Evolutionary conservation across 2,113 vertebrate genomes (phyloP), one percentile per base, ranked within the genome.

Genomic region (Carassius auratus): DNA sequence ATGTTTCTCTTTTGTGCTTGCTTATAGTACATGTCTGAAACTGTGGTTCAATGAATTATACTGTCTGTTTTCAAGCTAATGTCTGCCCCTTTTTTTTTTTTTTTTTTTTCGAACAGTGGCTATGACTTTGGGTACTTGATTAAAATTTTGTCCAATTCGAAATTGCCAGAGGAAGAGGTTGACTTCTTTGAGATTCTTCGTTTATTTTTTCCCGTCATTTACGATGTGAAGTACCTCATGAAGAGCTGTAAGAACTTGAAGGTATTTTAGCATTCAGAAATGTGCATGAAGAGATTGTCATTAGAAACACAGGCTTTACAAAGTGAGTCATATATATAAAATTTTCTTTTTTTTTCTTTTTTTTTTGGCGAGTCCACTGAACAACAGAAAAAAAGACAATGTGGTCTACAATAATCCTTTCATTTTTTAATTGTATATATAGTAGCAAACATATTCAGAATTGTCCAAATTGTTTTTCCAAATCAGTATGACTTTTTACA

Each of bases 161-260:
- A 99, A 90, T 94, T 99, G 89, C 98, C 98, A 36, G 98, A 99
- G 91, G 97, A 99, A 95, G 98, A 99, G 91, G 95, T 97, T 90
- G 98, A 99, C 92, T 99, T 99, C 94, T 99, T 99, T 95, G 98
- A 99, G 94, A 97, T 99, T 89, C 96, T 99, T 88, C 96, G 97
- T 52, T 94, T 99, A 89, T 99, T 99, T 94, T 99, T 99, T 88
- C 98, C 98, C 26, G 95, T 98, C 86, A 99, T 99, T 92, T 99
- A 99, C 81, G 98, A 99, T 93, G 98, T 99, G 84, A 99, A 99
- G 93, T 99, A 99, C 94, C 98, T 99, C 91, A 99, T 99, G 98
- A 99, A 99, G 94, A 99, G 98, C 93, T 99, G 98, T 93, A 99
- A 99, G 96, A 99, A 99, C 92, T 94, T 99, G 85, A 99, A 99